Evolutionary conservation across 2,113 vertebrate genomes (phyloP).

Genomic region (Spilogale gracilis): DNA sequence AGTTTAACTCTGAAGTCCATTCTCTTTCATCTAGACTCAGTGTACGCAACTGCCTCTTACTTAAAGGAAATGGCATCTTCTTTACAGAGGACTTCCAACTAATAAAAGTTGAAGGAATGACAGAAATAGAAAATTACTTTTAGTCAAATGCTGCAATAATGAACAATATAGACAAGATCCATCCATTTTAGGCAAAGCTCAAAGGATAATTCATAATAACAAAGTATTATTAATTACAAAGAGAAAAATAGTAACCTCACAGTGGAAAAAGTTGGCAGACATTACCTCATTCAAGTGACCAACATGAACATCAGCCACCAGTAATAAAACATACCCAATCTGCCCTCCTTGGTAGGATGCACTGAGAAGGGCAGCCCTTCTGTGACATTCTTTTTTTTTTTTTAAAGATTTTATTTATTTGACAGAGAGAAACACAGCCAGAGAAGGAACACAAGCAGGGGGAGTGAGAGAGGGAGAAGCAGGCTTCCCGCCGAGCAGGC

Average conservation of each 20-base stretch:
- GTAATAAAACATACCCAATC: not conserved
- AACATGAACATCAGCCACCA: not conserved
- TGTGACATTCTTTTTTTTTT: no score
- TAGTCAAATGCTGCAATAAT: not conserved
- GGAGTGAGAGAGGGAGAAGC: no score
- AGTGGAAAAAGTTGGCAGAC: not conserved
- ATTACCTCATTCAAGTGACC: not conserved
- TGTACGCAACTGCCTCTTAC: not conserved
- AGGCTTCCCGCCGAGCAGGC: no score
- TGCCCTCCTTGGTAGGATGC: not conserved
- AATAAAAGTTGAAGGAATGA: not conserved
- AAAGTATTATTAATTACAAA: not conserved
- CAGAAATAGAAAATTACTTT: conserved; percentile 8
- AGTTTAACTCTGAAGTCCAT: not conserved
- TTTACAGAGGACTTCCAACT: not conserved
- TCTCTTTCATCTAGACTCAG: not conserved
- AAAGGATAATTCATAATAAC: not conserved
- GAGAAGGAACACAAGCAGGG: no score
- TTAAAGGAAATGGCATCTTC: not conserved
- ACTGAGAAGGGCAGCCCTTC: not conserved
- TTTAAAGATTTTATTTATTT: no score
- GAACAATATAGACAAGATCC: not conserved
- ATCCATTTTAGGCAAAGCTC: not conserved
- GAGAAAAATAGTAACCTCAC: not conserved
- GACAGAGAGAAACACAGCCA: no score